Base-by-base conservation (phyloP, 2,113 vertebrate genomes). In the Pagrus major region DNA sequence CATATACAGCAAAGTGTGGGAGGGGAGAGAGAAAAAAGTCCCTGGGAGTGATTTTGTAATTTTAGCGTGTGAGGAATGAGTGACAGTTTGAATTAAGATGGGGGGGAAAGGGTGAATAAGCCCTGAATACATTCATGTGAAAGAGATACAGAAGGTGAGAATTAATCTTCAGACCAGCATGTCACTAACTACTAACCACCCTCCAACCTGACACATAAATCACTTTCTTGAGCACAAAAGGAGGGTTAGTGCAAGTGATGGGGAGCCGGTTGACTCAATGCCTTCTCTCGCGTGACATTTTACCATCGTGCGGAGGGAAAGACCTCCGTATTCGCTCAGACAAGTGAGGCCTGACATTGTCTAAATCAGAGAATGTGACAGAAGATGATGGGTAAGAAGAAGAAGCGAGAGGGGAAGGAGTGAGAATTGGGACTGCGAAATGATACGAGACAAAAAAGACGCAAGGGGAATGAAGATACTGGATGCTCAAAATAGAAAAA, bases 1-100 rank as follows among this genome's bases (percentile, higher is more conserved):
- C 78, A 44, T 85, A 77, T 41, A 66, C 54, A 47, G 81, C 14
- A 67, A 86, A 84, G 47, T 83, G 85, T 74, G 10, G 76, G 41
- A 71, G 54, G 69, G 29, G 69, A 37, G 35, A 41, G 25, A 54
- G 29, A 56, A 59, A 65, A 61, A 76, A 52, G 3, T 6, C 44
- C 59, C 59, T 0, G 9, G 35, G 59, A 70, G 77, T 9, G 3
- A 81, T 23, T 80, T 67, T 84, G 80, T 76, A 52, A 71, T 86
- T 88, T 83, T 63, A 83, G 67, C 2, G 12, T n/a, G 80, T n/a
- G 54, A 83, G 33, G 49, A 69, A 83, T 89, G 90, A 87, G 59
- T 89, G 83, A 58, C 83, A 79, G 78, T 64, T 84, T 81, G 78
- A 78, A 70, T 74, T 73, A 76, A 73, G 79, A 71, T 0, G 1